These are phyloP conservation scores for Caenorhabditis remanei DNA, from an alignment of 1,140 invertebrate genomes.

Conservation along the genomic window DNA sequence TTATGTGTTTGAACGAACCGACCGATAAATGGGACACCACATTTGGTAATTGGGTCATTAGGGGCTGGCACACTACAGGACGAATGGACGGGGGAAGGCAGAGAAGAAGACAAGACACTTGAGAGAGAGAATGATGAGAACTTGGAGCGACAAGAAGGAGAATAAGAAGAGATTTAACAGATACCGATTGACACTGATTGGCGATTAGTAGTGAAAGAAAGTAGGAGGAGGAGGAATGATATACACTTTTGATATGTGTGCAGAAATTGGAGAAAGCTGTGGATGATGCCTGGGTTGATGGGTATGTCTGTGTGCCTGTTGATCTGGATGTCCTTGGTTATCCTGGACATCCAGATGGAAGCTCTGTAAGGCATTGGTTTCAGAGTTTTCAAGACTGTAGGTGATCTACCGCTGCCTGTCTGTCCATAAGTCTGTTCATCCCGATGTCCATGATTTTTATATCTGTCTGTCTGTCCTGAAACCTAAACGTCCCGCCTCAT, in stretches of 20 bases:
- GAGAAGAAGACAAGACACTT: constrained; percentile 1
- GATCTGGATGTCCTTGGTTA: no score
- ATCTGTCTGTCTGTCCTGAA: no score
- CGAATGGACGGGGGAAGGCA: not conserved
- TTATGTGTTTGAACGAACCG: constrained; percentile 46
- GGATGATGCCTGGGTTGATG: no score
- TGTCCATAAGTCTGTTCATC: no score
- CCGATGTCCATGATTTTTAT: no score
- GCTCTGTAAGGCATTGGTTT: no score
- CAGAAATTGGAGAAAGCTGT: not conserved
- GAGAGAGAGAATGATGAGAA: constrained; percentile 41
- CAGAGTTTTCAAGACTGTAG: no score
- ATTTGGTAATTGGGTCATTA: constrained; percentile 55
- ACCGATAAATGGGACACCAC: constrained; percentile 55
- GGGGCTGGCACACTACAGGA: constrained; percentile 16
- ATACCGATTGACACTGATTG: constrained; percentile 50
- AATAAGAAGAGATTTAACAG: not conserved
- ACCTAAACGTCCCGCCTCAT: no score
- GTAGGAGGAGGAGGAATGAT: not conserved
- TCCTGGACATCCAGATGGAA: no score
- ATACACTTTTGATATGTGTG: not conserved
- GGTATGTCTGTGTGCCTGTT: no score
- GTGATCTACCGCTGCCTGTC: no score
- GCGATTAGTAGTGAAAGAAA: not conserved
- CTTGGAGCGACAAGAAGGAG: constrained; percentile 11